Evolutionary conservation across 2,113 vertebrate species (phyloP), one percentile per base, ranked within the genome.

Genomic region (Eulacestoma nigropectus): DNA sequence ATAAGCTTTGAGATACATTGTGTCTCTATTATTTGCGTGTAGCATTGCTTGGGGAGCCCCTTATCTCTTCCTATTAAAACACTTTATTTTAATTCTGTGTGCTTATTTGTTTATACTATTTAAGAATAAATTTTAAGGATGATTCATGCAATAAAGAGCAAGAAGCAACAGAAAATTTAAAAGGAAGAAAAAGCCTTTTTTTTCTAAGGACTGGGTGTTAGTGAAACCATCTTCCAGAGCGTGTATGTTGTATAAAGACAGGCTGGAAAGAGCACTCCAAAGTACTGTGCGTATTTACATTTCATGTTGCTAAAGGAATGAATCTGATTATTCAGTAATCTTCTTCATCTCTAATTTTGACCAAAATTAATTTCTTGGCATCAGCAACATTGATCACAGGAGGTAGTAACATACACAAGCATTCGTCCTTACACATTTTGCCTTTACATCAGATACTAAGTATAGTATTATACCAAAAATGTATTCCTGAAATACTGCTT

Each of bases 261-360:
- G 41, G 59, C 26, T 84, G 64, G 64, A 92, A 81, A 87, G 20
- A 84, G 14, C 18, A 53, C 11, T 80, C 13, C 41, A 32, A 82
- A 92, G 17, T 23, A 63, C 27, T 56, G 16, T 35, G 50, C 65
- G 19, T 50, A 50, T 86, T 90, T 86, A 84, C 23, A 56, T 72
- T 67, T 29, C 35, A 35, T 32, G 10, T 55, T 53, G 17, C 44
- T 84, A 78, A 17, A 92, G 35, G 26, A 93, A 78, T 49, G 1
- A 69, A 67, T 70, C 25, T 52, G 59, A 60, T 81, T 67, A 86
- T 85, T 90, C 67, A 90, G 22, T 56, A 68, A 47, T 42, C 10
- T 88, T 93, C 80, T 76, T 49, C 15, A 60, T 70, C 35, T 89
- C 39, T 68, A 56, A 84, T 90, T 90, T 78, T 92, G 68, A 75